Base-by-base conservation (phyloP, 2,888 invertebrate species). In the Andrena chrysosceles region DNA sequence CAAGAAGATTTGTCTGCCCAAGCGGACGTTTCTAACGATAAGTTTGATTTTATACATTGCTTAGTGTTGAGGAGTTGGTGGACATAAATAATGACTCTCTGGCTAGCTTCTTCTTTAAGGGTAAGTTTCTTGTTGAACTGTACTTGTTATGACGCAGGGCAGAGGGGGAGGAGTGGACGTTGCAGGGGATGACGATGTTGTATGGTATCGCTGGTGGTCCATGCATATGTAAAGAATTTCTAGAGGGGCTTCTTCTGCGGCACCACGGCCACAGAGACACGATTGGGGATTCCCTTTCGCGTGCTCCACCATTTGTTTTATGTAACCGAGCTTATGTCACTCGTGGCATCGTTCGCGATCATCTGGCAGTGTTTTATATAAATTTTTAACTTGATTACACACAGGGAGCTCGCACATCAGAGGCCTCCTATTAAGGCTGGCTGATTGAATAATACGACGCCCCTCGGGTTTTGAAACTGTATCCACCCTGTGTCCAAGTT, bases 381-480 rank as follows among this genome's bases (percentile, higher is more conserved):
- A 92, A 93, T 91, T 91, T 83, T 89, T 93, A 93, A 93, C 91
- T 93, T 91, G 92, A 93, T 93, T 93, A 93, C 89, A 90, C 84
- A 90, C 88, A 86, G 86, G 77, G 63, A 81, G 87, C 72, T 84
- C 83, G 92, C 93, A 91, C 90, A 79, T 91, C 87, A 81, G 77
- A 81, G 92, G 90, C 64, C 79, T 92, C 92, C 85, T 20, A 54
- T 78, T 85, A 89, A 90, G 56, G 89, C 81, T 71, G 83, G 75
- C 77, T 59, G 68, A 86, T 89, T 84, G 71, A 72, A 73, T 60
- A 70, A 84, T 66, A 71, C 35, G 31, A 62, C 35, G 60, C 63
- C 48, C 68, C 76, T 76, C 35, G 20, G 63, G 70, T 59, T 64
- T 68, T 59, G 29, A 35, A 29, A 33, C 26, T 42, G 33, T 56